These are phyloP conservation scores for Thunnus maccoyii DNA, from an alignment of 2,113 vertebrate species.

Conservation along the genomic window DNA sequence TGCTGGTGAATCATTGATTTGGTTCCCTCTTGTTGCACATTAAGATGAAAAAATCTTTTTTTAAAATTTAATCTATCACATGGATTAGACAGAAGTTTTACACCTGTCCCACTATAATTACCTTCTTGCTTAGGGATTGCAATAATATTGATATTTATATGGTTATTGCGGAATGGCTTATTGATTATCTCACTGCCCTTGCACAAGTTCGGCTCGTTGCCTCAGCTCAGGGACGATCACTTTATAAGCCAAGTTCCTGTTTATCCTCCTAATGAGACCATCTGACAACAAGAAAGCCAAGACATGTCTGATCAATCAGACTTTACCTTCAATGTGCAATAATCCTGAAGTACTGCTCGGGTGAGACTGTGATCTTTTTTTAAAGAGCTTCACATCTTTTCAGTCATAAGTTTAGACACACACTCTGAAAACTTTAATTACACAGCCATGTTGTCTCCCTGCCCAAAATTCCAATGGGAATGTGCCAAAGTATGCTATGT, in stretches of 20 bases:
- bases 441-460: neutral
- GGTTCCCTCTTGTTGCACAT: constrained; percentile 51
- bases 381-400: neutral
- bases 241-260: constrained; percentile 36
- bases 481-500: constrained; percentile 9
- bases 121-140: constrained; percentile 51
- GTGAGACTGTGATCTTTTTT: neutral
- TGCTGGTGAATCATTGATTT: constrained; percentile 74
- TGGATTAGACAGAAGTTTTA: constrained; percentile 50
- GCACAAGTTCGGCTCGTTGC: constrained; percentile 31
- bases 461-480: constrained; percentile 24
- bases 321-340: constrained; percentile 7
- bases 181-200: constrained; percentile 60
- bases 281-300: constrained; percentile 13
- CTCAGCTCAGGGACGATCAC: constrained; percentile 20
- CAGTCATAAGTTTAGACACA: constrained; percentile 1
- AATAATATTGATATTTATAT: constrained; percentile 67
- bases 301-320: constrained; percentile 8
- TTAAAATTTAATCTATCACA: constrained; percentile 59
- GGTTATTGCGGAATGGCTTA: constrained; percentile 62
- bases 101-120: constrained; percentile 57
- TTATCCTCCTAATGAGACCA: constrained; percentile 39
- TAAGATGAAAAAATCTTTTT: constrained; percentile 60
- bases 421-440: neutral
- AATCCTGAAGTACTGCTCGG: constrained; percentile 8